phyloP scores from a whole-genome alignment of 2,113 vertebrate species.

The Phoenicopterus ruber region DNA sequence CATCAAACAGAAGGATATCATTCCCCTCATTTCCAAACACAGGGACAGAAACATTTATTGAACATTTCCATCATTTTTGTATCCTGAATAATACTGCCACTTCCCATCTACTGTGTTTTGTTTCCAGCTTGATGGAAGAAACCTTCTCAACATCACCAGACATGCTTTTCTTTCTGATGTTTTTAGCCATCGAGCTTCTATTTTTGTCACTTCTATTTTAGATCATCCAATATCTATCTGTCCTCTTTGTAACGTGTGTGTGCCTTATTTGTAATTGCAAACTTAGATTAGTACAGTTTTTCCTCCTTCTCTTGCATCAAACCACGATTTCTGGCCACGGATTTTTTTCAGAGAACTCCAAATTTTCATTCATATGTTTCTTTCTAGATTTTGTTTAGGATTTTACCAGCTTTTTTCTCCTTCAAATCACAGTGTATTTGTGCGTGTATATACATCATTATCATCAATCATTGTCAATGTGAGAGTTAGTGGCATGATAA shows the following conservation, averaged over 20 bases:
- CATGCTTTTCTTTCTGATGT: neutral
- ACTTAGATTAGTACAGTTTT: neutral
- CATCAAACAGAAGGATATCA: neutral
- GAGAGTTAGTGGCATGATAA: neutral
- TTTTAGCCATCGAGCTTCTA: neutral
- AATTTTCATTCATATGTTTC: neutral
- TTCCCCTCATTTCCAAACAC: neutral
- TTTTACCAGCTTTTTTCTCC: neutral
- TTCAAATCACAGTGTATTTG: neutral
- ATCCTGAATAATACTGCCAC: neutral
- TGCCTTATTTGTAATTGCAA: neutral
- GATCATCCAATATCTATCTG: neutral
- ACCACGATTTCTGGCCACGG: neutral
- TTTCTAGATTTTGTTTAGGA: neutral
- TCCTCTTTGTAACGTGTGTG: neutral
- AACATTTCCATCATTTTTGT: neutral
- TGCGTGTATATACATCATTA: neutral
- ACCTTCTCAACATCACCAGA: neutral
- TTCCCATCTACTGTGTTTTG: neutral
- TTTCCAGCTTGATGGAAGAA: neutral
- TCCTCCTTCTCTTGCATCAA: neutral
- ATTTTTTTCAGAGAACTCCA: neutral
- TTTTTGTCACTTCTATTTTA: neutral
- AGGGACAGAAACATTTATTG: neutral
- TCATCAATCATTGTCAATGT: slow-evolving; percentile 10